These are phyloP conservation scores for Actias luna DNA, from an alignment of 2,888 invertebrate species.

Conservation along the genomic window DNA sequence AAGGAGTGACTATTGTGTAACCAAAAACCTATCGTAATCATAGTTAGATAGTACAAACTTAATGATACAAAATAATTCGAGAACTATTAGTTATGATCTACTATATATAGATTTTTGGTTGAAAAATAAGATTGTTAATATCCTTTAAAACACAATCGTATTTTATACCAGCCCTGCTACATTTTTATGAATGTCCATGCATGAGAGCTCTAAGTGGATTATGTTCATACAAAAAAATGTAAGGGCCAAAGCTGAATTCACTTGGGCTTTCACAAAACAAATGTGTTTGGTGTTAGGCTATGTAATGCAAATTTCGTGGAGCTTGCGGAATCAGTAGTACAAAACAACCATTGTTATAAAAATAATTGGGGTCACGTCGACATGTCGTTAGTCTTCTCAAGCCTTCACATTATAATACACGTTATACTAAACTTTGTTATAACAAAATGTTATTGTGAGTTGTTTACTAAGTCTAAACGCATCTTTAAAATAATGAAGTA, in stretches of 20 bases:
- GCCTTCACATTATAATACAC: conserved; percentile 20
- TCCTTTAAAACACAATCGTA: background rate
- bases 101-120: too few relatives aligned
- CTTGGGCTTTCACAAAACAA: conserved; percentile 58
- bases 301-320: conserved; percentile 69
- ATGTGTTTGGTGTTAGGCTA: conserved; percentile 60
- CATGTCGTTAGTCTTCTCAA: conserved; percentile 53
- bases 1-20: background rate
- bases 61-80: too few relatives aligned
- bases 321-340: conserved; percentile 54
- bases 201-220: conserved; percentile 26
- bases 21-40: too few relatives aligned
- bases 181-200: conserved; percentile 14
- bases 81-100: too few relatives aligned
- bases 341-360: conserved; percentile 70
- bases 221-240: conserved; percentile 54
- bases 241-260: conserved; percentile 43
- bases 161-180: background rate
- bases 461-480: conserved; percentile 25
- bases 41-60: too few relatives aligned
- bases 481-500: background rate
- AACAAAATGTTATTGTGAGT: background rate
- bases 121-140: too few relatives aligned
- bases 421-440: conserved; percentile 13
- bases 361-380: conserved; percentile 68